Conservation (phyloP, 2,113 vertebrate species). For the Alosa alosa region DNA sequence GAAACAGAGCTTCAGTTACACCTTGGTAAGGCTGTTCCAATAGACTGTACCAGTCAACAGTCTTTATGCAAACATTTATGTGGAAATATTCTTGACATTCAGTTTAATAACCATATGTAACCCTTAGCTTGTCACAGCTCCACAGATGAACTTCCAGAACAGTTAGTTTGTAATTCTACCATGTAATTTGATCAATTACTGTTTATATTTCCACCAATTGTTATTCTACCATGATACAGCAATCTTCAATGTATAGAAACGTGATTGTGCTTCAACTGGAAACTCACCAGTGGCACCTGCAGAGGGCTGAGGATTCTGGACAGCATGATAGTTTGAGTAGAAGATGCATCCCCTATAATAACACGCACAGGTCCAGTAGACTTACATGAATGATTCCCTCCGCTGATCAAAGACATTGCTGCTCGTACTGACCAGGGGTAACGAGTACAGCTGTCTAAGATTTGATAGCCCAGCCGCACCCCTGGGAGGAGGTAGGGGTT, state of each 20-base stretch:
- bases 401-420: constrained; percentile 46
- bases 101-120: too few species aligned
- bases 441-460: constrained; percentile 47
- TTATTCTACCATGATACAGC: neutral
- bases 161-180: too few species aligned
- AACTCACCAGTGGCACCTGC: constrained; percentile 61
- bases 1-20: neutral
- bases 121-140: too few species aligned
- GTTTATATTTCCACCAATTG: too few species aligned
- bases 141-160: too few species aligned
- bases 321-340: constrained; percentile 55
- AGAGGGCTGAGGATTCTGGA: constrained; percentile 52
- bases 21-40: neutral
- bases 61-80: neutral
- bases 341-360: constrained; percentile 58
- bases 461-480: constrained; percentile 49
- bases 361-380: constrained; percentile 49
- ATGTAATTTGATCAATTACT: too few species aligned
- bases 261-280: neutral
- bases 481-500: constrained; percentile 45
- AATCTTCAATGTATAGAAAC: neutral
- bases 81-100: neutral
- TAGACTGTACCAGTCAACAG: neutral
- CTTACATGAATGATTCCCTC: constrained; percentile 44
- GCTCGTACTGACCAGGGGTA: constrained; percentile 48